A percentile compares a stretch with the other conserved stretches of the same genome.
phyloP scores from a whole-genome alignment of 1,140 invertebrate species.

The Bursaphelenchus mucronatus region DNA sequence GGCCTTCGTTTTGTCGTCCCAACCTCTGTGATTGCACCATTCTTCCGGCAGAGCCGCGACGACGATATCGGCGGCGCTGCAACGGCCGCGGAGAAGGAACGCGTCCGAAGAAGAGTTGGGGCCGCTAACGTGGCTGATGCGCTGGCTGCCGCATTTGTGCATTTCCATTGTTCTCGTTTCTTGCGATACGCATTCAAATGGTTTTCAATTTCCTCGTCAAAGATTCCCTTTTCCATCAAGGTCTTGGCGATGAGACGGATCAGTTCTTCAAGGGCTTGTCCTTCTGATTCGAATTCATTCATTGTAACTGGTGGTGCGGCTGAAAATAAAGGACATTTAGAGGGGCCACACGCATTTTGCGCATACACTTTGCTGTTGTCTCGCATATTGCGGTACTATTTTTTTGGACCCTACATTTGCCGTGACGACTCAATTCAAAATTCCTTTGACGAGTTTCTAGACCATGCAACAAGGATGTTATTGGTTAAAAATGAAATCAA shows the following conservation, averaged over 20 bases:
- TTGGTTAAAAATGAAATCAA: too few relatives aligned
- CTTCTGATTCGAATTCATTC: conserved; percentile 35
- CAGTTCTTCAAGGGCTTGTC: conserved; percentile 31
- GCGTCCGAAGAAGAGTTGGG: conserved; percentile 24
- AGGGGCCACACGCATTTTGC: too few relatives aligned
- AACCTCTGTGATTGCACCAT: too few relatives aligned
- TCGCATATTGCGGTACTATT: too few relatives aligned
- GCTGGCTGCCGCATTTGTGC: conserved; percentile 10
- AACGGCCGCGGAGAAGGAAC: conserved; percentile 32
- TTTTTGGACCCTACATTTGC: too few relatives aligned
- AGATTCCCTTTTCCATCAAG: conserved; percentile 39
- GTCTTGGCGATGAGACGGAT: conserved; percentile 34
- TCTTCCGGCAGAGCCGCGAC: conserved; percentile 17
- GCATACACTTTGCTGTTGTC: too few relatives aligned
- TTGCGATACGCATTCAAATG: conserved; percentile 34
- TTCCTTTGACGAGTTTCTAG: too few relatives aligned
- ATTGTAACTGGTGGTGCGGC: conserved; percentile 14
- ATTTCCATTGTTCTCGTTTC: conserved; percentile 26
- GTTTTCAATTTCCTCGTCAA: conserved; percentile 32
- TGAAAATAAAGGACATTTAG: background rate
- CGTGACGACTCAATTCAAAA: too few relatives aligned
- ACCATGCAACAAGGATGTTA: too few relatives aligned
- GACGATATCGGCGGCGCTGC: conserved; percentile 24
- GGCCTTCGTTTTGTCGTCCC: too few relatives aligned
- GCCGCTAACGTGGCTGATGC: conserved; percentile 24